A percentile compares a stretch with the other conserved stretches of the same genome.
Evolutionary conservation across 2,113 vertebrate species (phyloP).

Genomic region (Halichoeres trimaculatus): DNA sequence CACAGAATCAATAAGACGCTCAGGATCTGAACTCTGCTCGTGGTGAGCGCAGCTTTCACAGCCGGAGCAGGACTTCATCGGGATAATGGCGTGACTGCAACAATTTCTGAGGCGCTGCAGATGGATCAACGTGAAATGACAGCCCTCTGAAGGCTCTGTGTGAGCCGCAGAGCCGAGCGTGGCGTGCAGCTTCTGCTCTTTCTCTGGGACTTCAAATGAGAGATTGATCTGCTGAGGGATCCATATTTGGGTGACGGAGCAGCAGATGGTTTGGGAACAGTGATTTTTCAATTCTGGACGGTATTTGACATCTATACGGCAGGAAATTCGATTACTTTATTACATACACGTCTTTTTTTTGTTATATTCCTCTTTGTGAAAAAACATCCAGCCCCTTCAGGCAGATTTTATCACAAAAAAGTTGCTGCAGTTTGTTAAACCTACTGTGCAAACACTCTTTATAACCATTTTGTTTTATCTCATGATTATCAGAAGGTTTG

Average conservation of each 20-base stretch:
- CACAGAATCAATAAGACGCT: conserved; percentile 3
- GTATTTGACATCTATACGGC: neutral
- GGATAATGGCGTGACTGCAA: conserved; percentile 14
- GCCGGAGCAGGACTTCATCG: neutral
- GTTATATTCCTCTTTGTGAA: neutral
- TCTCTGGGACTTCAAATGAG: conserved; percentile 21
- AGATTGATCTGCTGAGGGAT: conserved; percentile 22
- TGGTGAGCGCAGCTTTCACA: conserved; percentile 20
- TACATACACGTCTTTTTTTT: neutral
- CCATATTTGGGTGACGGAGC: neutral
- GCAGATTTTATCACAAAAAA: neutral
- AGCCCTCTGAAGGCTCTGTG: conserved; percentile 31
- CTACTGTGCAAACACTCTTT: neutral
- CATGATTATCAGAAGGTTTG: neutral
- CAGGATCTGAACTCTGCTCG: conserved; percentile 7
- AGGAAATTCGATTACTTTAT: neutral
- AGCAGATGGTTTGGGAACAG: neutral
- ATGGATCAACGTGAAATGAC: conserved; percentile 19
- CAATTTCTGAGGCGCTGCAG: neutral
- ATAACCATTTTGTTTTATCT: neutral
- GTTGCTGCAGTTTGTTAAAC: neutral
- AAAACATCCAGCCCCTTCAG: neutral
- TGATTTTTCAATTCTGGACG: neutral
- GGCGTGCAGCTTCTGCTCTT: conserved; percentile 17
- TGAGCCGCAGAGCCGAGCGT: conserved; percentile 9